Evolutionary conservation across 2,888 invertebrate genomes (phyloP).

Genomic region (Miltochrista miniata): DNA sequence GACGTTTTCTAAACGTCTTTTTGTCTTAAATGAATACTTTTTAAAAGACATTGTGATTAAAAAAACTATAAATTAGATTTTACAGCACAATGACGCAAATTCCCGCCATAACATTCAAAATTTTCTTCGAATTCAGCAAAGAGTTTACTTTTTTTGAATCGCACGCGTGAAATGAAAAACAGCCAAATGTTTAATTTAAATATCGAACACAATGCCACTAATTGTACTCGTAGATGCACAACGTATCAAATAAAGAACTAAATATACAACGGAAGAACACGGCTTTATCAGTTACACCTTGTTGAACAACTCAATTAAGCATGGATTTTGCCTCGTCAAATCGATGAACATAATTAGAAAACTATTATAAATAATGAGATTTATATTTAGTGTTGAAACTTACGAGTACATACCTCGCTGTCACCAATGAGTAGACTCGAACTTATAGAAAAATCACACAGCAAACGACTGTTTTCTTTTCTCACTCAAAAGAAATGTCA

Average conservation of each 20-base stretch:
- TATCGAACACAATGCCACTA: constrained; percentile 6
- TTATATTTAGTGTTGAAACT: constrained; percentile 23
- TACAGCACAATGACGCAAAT: too few relatives aligned
- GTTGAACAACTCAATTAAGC: constrained; percentile 32
- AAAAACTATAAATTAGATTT: too few relatives aligned
- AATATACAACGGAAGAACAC: constrained; percentile 25
- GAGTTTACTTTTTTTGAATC: background rate
- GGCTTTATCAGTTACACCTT: constrained; percentile 32
- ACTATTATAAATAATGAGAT: constrained; percentile 52
- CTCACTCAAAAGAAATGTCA: constrained; percentile 50
- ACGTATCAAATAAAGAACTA: constrained; percentile 14
- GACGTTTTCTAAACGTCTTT: background rate
- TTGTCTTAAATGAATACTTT: background rate
- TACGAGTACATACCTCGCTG: constrained; percentile 50
- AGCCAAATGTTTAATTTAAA: constrained; percentile 5
- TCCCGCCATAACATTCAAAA: too few relatives aligned
- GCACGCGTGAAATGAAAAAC: background rate
- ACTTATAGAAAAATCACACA: constrained; percentile 51
- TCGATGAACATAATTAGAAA: constrained; percentile 28
- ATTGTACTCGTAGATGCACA: background rate
- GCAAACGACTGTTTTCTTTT: constrained; percentile 44
- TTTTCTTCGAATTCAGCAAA: background rate
- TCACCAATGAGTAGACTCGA: constrained; percentile 35
- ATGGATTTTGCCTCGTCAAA: constrained; percentile 28
- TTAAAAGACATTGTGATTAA: background rate